A percentile compares a stretch with the other conserved stretches of the same genome.
These are phyloP conservation scores for Acrobasis repandana DNA, from an alignment of 2,888 invertebrate genomes.

Conservation along the genomic window DNA sequence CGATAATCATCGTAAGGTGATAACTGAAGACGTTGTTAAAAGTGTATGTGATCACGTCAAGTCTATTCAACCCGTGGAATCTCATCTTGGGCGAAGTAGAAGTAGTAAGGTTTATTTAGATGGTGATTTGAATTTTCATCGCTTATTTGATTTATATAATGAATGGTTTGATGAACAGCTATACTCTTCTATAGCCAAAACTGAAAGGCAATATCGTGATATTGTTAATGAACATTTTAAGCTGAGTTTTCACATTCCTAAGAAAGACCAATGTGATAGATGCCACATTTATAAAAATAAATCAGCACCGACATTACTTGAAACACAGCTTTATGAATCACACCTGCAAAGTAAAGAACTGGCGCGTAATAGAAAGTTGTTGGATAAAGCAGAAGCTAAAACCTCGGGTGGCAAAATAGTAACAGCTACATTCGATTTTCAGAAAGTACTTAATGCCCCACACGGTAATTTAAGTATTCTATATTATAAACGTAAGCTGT, in stretches of 20 bases:
- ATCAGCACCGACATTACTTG: neutral
- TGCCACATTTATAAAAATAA: slow-evolving; percentile 3
- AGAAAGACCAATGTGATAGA: slow-evolving; percentile 14
- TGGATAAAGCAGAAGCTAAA: too few relatives aligned
- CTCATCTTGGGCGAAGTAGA: slow-evolving; percentile 13
- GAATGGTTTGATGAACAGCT: slow-evolving; percentile 6
- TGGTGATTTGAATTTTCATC: slow-evolving; percentile 15
- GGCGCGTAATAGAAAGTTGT: neutral
- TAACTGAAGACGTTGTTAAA: slow-evolving; percentile 21
- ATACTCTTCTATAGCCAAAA: slow-evolving; percentile 5
- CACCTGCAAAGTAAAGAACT: neutral
- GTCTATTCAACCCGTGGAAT: slow-evolving; percentile 7
- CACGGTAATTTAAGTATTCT: too few relatives aligned
- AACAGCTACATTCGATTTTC: too few relatives aligned
- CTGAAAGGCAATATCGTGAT: slow-evolving; percentile 15
- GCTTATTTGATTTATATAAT: slow-evolving; percentile 15
- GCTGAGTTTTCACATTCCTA: slow-evolving; percentile 16
- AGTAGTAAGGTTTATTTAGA: slow-evolving; percentile 15
- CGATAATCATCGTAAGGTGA: neutral
- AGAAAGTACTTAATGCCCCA: too few relatives aligned
- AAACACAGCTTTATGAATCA: neutral
- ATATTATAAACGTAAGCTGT: too few relatives aligned
- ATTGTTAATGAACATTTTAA: slow-evolving; percentile 19
- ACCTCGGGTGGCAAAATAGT: too few relatives aligned
- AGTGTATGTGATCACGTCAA: slow-evolving; percentile 25